Percentiles rank a stretch among this genome's conserved stretches.
Conservation (phyloP, 2,113 vertebrate genomes). For the Phodopus roborovskii region DNA sequence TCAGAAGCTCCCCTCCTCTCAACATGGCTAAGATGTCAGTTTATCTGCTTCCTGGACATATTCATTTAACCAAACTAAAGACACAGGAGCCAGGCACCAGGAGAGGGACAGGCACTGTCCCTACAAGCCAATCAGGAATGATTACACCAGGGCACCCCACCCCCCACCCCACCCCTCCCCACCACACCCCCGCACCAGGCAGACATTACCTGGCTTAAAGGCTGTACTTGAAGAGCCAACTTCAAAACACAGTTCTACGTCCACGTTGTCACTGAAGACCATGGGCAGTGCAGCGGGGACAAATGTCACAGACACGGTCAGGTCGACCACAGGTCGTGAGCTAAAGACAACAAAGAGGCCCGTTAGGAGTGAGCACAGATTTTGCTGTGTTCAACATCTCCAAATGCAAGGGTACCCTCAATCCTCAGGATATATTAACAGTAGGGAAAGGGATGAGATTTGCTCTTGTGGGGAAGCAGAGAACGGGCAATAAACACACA, state of each 20-base stretch:
- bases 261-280: conserved; percentile 49
- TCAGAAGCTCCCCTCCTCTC: neutral
- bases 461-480: neutral
- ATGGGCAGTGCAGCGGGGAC: conserved; percentile 54
- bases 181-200: too few species aligned
- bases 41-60: neutral
- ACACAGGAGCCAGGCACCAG: neutral
- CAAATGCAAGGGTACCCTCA: neutral
- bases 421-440: neutral
- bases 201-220: conserved; percentile 64
- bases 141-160: too few species aligned
- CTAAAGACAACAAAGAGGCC: conserved; percentile 61
- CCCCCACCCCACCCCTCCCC: too few species aligned
- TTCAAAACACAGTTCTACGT: conserved; percentile 67
- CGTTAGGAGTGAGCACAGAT: neutral
- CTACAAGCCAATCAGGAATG: neutral
- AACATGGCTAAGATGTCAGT: neutral
- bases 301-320: conserved; percentile 70
- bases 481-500: neutral
- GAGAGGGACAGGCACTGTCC: neutral
- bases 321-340: conserved; percentile 78
- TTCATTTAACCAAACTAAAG: neutral
- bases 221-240: neutral
- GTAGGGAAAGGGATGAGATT: neutral
- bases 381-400: neutral